These are phyloP conservation scores for Caligus rogercresseyi DNA, from an alignment of 1,140 invertebrate genomes.

Conservation along the genomic window DNA sequence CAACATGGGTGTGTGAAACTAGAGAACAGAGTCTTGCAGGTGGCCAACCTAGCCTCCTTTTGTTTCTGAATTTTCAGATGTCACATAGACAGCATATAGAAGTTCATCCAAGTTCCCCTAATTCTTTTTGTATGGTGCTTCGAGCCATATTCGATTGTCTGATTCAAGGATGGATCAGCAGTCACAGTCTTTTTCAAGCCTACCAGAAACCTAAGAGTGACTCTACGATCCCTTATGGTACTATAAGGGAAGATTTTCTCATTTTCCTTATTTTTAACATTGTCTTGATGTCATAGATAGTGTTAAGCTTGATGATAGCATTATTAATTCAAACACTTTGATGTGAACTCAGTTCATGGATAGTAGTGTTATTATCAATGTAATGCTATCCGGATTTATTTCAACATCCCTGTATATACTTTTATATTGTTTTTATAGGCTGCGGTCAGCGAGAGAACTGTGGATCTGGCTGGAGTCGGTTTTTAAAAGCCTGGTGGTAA, in stretches of 20 bases:
- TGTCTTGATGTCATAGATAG: background rate
- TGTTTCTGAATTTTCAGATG: background rate
- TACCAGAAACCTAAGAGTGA: background rate
- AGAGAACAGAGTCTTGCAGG: background rate
- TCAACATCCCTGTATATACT: too few species aligned
- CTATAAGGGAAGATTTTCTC: background rate
- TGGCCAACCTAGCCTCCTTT: background rate
- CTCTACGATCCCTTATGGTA: background rate
- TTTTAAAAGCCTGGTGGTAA: too few species aligned
- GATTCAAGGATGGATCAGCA: background rate
- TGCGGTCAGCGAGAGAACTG: too few species aligned
- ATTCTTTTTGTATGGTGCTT: background rate
- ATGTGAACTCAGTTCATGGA: too few species aligned
- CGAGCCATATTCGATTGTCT: background rate
- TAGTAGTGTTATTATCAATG: too few species aligned
- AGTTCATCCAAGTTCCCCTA: background rate
- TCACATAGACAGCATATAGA: background rate
- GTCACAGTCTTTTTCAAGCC: background rate
- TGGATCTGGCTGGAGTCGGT: too few species aligned
- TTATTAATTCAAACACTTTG: too few species aligned
- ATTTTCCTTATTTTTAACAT: background rate
- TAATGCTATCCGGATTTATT: too few species aligned
- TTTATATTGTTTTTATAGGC: too few species aligned
- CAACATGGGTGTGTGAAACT: background rate
- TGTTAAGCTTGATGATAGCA: too few species aligned